phyloP scores from a whole-genome alignment of 1,140 invertebrate species.

The Yoshiicerus persimilis region DNA sequence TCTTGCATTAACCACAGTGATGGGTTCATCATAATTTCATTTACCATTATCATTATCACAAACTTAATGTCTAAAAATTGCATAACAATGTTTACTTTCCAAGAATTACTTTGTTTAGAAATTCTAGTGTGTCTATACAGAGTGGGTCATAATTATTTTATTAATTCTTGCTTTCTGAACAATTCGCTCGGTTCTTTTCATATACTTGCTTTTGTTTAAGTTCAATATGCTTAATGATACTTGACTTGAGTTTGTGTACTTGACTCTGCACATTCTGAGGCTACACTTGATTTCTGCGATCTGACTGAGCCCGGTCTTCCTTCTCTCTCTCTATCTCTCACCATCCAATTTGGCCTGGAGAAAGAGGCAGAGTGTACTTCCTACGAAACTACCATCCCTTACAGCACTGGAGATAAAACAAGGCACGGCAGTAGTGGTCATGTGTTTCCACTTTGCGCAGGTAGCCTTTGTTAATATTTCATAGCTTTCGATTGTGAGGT shows the following conservation, averaged over 20 bases:
- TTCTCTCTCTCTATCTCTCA: background rate
- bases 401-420: background rate
- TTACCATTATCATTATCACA: too few relatives aligned
- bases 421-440: background rate
- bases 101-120: too few relatives aligned
- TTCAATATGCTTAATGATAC: background rate
- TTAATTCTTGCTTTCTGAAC: background rate
- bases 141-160: too few relatives aligned
- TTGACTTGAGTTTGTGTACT: background rate
- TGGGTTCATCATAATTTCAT: too few relatives aligned
- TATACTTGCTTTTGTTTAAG: background rate
- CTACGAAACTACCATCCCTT: background rate
- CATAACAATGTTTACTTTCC: too few relatives aligned
- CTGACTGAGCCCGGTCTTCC: background rate
- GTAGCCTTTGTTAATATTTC: slow-evolving; percentile 4
- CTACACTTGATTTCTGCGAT: background rate
- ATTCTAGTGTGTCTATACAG: background rate
- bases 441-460: background rate
- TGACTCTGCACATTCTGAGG: background rate
- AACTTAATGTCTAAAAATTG: too few relatives aligned
- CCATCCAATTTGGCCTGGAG: background rate
- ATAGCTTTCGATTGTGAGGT: background rate
- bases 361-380: background rate
- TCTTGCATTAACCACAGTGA: too few relatives aligned
- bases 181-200: background rate